Base-by-base conservation (phyloP, 2,113 vertebrate species). In the Natator depressus region DNA sequence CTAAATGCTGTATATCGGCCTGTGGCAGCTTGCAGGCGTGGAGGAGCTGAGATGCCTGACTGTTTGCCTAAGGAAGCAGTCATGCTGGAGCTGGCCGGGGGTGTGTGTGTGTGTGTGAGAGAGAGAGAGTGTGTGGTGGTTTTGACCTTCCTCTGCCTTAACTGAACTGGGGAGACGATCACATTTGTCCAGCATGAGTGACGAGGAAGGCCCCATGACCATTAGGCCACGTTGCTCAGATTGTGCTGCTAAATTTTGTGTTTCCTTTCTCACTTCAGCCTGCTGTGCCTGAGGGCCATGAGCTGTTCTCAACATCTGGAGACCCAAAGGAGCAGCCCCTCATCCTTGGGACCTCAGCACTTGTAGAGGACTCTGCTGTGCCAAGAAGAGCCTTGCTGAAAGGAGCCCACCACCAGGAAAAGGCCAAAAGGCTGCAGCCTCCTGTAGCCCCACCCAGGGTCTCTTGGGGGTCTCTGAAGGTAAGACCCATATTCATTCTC, bases 241-340 rank as follows among this genome's bases (percentile, higher is more conserved):
- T 24, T 0, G 0, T 0, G 19, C 2, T 2, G 89, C 62, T 57
- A 35, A 53, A 22, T 20, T 2, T 57, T 96, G 87, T 1, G 0
- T 85, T 29, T 83, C 46, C 51, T 17, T 95, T 96, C 46, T 91
- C 5, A 1, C 80, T 90, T 3, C 95, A 98, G 97, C 72, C 78
- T 78, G 46, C 91, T 54, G 92, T 1, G 3, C 79, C 85, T 0
- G 0, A 89, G 90, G 95, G 93, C 92, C 96, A 96, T 97, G 97
- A 97, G 80, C 94, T 0, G 0, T 75, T 46, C 79, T 62, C 87
- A 87, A 72, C 5, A 0, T 88, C 69, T 0, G 0, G 86, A 94
- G 82, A 93, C n/a, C 75, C 11, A 0, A 80, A 0, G 16, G 85
- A 97, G 91, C 88, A 93, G 47, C 51, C 20, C 13, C 84, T 81